These are phyloP conservation scores for Drosophila carrolli DNA, from an alignment of 1,140 invertebrate species.

Conservation along the genomic window DNA sequence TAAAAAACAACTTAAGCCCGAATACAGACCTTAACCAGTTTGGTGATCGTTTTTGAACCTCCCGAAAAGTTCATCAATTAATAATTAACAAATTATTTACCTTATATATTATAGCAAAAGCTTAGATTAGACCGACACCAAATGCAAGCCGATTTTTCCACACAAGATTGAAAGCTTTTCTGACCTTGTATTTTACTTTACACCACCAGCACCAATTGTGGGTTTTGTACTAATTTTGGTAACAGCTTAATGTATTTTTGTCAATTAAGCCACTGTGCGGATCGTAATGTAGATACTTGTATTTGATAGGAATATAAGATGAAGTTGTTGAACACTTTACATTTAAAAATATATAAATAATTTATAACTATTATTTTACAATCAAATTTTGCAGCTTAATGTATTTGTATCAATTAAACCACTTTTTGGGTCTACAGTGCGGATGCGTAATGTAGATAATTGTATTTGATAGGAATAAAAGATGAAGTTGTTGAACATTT, in stretches of 20 bases:
- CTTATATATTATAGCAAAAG: slow-evolving; percentile 25
- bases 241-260: too few species aligned
- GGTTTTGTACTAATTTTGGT: neutral
- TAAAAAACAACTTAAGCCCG: slow-evolving; percentile 1
- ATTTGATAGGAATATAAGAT: too few species aligned
- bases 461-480: neutral
- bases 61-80: slow-evolving; percentile 28
- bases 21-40: slow-evolving; percentile 35
- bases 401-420: too few species aligned
- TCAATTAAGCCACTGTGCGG: too few species aligned
- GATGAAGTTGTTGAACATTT: too few species aligned
- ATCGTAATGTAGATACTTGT: too few species aligned
- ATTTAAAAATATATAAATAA: too few species aligned
- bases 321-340: too few species aligned
- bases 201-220: neutral
- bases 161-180: neutral
- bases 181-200: slow-evolving; percentile 1
- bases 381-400: too few species aligned
- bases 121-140: neutral
- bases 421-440: too few species aligned
- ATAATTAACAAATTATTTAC: slow-evolving; percentile 16
- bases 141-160: neutral
- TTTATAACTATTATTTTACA: too few species aligned
- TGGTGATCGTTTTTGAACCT: slow-evolving; percentile 28
- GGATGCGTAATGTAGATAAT: neutral